These are phyloP conservation scores for Mesodorylaimus sp. DNA, from an alignment of 2,888 invertebrate genomes.

Conservation along the genomic window DNA sequence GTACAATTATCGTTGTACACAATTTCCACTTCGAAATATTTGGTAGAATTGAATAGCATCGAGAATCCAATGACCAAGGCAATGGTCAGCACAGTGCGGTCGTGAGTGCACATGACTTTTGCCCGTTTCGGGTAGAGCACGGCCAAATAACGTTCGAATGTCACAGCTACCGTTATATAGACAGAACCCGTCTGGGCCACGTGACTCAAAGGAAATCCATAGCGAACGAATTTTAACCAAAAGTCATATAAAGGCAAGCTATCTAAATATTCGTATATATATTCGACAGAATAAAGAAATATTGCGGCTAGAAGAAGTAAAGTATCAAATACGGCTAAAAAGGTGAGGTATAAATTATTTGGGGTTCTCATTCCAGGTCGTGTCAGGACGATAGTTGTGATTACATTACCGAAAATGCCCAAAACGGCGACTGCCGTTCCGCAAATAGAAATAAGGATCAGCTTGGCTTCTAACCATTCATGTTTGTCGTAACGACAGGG, in stretches of 20 bases:
- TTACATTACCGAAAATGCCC: constrained; percentile 70
- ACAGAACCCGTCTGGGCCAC: constrained; percentile 20
- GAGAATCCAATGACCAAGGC: neutral
- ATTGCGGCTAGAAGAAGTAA: constrained; percentile 62
- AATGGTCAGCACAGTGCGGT: too few relatives aligned
- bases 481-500: too few relatives aligned
- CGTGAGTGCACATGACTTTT: neutral
- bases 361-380: constrained; percentile 83
- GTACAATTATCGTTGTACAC: constrained; percentile 3
- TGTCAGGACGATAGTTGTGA: constrained; percentile 74
- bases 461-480: constrained; percentile 8
- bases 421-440: constrained; percentile 56
- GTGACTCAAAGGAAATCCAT: constrained; percentile 22
- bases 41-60: neutral
- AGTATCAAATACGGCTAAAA: constrained; percentile 79
- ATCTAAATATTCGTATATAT: constrained; percentile 62
- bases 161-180: constrained; percentile 19
- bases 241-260: constrained; percentile 14
- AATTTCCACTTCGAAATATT: constrained; percentile 3
- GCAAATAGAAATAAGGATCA: constrained; percentile 18
- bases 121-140: constrained; percentile 17
- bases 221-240: constrained; percentile 2
- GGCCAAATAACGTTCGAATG: constrained; percentile 23
- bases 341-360: constrained; percentile 78
- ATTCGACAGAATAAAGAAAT: constrained; percentile 64